These are phyloP conservation scores for Hippocampus zosterae DNA, from an alignment of 2,113 vertebrate species.

Conservation along the genomic window DNA sequence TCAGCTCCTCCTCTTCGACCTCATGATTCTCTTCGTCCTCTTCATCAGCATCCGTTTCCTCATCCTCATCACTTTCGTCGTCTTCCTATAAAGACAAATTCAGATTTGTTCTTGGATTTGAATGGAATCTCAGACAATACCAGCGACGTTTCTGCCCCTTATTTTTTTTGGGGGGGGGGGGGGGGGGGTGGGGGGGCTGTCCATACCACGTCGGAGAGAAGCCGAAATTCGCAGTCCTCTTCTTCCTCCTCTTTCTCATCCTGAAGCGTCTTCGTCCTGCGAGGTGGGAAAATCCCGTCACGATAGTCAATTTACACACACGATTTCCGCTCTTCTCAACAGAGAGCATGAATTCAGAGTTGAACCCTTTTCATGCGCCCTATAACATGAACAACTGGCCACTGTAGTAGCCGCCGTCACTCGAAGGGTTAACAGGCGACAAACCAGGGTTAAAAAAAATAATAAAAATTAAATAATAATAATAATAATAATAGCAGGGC, in stretches of 20 bases:
- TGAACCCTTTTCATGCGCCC: too few species aligned
- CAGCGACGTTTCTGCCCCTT: not conserved
- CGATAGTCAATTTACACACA: not conserved
- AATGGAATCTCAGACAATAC: not conserved
- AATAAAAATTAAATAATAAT: too few species aligned
- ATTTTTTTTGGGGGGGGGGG: not conserved
- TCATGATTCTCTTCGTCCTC: constrained; percentile 44
- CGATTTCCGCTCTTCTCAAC: not conserved
- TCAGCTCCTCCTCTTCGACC: constrained; percentile 77
- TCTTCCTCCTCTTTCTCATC: constrained; percentile 78
- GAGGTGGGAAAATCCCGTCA: constrained; percentile 12
- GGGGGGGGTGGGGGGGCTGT: constrained; percentile 57
- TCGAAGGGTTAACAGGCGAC: not conserved
- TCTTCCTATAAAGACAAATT: constrained; percentile 55
- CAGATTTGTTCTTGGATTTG: not conserved
- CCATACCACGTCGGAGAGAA: constrained; percentile 81
- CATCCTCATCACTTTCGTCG: constrained; percentile 15
- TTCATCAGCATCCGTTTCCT: constrained; percentile 35
- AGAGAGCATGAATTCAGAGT: too few species aligned
- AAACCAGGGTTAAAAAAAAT: too few species aligned
- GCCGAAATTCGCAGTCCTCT: constrained; percentile 82
- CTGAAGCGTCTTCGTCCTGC: constrained; percentile 63
- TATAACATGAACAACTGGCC: too few species aligned
- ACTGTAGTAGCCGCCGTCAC: too few species aligned
- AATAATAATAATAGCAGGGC: too few species aligned